Percentiles rank a stretch among this genome's conserved stretches.
phyloP scores from a whole-genome alignment of 2,113 vertebrate genomes.

The Camelus dromedarius region DNA sequence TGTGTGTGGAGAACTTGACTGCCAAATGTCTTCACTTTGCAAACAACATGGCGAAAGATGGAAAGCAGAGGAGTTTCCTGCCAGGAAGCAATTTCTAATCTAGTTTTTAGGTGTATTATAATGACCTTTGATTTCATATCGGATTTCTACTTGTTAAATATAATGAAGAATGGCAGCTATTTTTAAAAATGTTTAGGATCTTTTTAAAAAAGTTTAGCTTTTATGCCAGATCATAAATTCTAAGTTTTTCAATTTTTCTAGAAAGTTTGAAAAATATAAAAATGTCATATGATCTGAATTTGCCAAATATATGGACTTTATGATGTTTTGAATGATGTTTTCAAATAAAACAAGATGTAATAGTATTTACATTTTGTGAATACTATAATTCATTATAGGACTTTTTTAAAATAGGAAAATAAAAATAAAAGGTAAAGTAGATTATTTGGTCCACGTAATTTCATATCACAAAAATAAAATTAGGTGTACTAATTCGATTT shows the following conservation, averaged over 20 bases:
- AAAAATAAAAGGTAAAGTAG: not conserved
- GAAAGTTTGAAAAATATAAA: not conserved
- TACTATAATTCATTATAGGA: not conserved
- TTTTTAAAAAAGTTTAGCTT: not conserved
- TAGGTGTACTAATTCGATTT: not conserved
- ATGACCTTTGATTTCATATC: conserved; percentile 36
- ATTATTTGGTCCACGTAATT: not conserved
- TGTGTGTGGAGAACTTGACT: conserved; percentile 49
- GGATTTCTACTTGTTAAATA: not conserved
- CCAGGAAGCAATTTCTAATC: not conserved
- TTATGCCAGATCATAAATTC: not conserved
- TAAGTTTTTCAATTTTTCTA: not conserved
- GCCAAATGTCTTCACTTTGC: conserved; percentile 55
- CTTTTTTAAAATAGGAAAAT: not conserved
- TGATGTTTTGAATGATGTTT: not conserved
- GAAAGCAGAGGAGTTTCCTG: not conserved
- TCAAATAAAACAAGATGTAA: not conserved
- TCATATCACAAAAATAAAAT: not conserved
- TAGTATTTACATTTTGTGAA: not conserved
- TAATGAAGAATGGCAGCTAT: conserved; percentile 22
- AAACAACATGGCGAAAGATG: conserved; percentile 66
- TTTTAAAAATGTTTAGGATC: not conserved
- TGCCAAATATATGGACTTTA: not conserved
- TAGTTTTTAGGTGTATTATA: not conserved
- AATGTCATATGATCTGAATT: not conserved